Evolutionary conservation across 2,113 vertebrate genomes (phyloP).

Genomic region (Physeter macrocephalus): DNA sequence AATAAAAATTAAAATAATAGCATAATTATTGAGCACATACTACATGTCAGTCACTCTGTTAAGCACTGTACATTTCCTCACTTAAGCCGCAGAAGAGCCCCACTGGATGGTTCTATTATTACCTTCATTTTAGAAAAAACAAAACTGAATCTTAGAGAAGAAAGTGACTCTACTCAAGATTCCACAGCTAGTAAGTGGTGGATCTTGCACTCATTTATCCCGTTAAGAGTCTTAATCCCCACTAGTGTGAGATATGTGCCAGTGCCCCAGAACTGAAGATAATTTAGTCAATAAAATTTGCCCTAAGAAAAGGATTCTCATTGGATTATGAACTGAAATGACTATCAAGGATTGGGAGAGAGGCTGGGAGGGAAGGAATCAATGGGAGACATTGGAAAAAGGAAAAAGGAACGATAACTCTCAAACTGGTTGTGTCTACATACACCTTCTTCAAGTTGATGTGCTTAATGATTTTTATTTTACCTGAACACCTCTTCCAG

Average conservation of each 20-base stretch:
- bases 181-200: not conserved
- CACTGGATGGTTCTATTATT: not conserved
- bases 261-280: not conserved
- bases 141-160: not conserved
- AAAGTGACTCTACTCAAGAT: not conserved
- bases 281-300: accelerated
- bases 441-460: not conserved
- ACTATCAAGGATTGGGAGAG: not conserved
- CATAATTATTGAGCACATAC: not conserved
- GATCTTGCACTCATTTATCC: not conserved
- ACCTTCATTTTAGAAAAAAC: not conserved
- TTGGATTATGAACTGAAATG: not conserved
- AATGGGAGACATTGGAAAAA: not conserved
- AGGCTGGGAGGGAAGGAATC: not conserved
- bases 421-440: not conserved
- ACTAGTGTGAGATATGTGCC: not conserved
- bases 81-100: not conserved
- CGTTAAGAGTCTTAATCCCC: not conserved
- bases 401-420: not conserved
- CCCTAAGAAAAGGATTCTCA: not conserved
- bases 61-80: not conserved
- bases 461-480: not conserved
- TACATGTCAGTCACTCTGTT: not conserved
- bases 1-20: not conserved
- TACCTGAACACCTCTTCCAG: not conserved